Conservation (phyloP, 2,113 vertebrate species). For the Emydura subglobosa region DNA sequence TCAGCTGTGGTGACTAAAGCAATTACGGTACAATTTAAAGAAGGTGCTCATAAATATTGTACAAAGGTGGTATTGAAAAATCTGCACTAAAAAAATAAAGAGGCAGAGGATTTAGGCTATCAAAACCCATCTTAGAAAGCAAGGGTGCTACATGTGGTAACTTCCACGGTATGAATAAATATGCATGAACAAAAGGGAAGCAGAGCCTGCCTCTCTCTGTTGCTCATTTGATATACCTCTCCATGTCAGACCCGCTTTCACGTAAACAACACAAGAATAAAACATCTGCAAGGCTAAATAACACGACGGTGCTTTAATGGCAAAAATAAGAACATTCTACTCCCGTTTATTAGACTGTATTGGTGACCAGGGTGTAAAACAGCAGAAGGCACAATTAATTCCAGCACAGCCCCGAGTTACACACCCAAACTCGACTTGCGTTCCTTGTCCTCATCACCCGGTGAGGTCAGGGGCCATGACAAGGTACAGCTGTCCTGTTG, state of each 20-base stretch:
- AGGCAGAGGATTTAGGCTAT: slow-evolving; percentile 45
- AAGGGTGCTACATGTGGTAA: slow-evolving; percentile 44
- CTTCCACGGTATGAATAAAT: slow-evolving; percentile 78
- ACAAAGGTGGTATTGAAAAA: slow-evolving; percentile 71
- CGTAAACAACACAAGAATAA: slow-evolving; percentile 79
- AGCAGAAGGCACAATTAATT: slow-evolving; percentile 80
- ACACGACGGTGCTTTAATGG: slow-evolving; percentile 79
- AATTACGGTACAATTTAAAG: slow-evolving; percentile 80
- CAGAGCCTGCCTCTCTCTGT: slow-evolving; percentile 68
- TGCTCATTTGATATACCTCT: slow-evolving; percentile 77
- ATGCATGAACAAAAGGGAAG: slow-evolving; percentile 78
- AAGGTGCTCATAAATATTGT: slow-evolving; percentile 79
- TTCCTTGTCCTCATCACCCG: neutral
- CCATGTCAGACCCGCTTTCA: slow-evolving; percentile 77
- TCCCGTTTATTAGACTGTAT: slow-evolving; percentile 82
- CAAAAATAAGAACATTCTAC: slow-evolving; percentile 77
- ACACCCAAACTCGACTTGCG: slow-evolving; percentile 66
- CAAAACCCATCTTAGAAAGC: slow-evolving; percentile 72
- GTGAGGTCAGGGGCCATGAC: slow-evolving; percentile 27
- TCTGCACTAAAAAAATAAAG: slow-evolving; percentile 48
- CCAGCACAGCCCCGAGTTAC: slow-evolving; percentile 70
- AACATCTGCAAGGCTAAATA: slow-evolving; percentile 82
- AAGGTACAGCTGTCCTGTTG: slow-evolving; percentile 52
- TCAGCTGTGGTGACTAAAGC: slow-evolving; percentile 73
- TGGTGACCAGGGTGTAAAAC: slow-evolving; percentile 72